phyloP scores from a whole-genome alignment of 2,113 vertebrate genomes.

The Pomatostomus ruficeps region DNA sequence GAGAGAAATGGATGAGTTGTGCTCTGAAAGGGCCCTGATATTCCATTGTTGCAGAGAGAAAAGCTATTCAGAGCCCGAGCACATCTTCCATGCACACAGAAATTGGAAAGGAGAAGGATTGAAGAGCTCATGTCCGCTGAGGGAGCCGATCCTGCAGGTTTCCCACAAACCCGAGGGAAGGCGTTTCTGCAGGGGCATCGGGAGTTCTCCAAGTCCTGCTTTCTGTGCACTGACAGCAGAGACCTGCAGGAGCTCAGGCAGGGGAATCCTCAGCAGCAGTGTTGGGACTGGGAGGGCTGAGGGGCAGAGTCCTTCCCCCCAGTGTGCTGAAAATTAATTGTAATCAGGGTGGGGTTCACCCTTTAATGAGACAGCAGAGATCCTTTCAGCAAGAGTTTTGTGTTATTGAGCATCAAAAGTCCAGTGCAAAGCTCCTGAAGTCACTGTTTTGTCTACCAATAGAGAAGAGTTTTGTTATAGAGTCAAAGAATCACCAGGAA shows the following conservation, averaged over 20 bases:
- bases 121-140: accelerated
- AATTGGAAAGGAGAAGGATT: neutral
- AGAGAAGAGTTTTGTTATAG: conserved; percentile 55
- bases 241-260: neutral
- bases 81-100: neutral
- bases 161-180: neutral
- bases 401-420: neutral
- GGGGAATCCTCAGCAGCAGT: conserved; percentile 24
- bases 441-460: conserved; percentile 17
- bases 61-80: neutral
- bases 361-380: neutral
- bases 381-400: neutral
- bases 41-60: neutral
- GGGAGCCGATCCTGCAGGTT: neutral
- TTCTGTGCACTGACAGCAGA: neutral
- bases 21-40: conserved; percentile 28
- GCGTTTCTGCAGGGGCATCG: neutral
- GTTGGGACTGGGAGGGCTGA: neutral
- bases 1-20: conserved; percentile 1
- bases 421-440: conserved; percentile 43
- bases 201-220: neutral
- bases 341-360: neutral
- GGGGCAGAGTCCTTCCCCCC: neutral
- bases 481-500: conserved; percentile 63
- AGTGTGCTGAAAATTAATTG: neutral